These are phyloP conservation scores for Uloborus plumipes DNA, from an alignment of 2,888 invertebrate species.

Conservation along the genomic window DNA sequence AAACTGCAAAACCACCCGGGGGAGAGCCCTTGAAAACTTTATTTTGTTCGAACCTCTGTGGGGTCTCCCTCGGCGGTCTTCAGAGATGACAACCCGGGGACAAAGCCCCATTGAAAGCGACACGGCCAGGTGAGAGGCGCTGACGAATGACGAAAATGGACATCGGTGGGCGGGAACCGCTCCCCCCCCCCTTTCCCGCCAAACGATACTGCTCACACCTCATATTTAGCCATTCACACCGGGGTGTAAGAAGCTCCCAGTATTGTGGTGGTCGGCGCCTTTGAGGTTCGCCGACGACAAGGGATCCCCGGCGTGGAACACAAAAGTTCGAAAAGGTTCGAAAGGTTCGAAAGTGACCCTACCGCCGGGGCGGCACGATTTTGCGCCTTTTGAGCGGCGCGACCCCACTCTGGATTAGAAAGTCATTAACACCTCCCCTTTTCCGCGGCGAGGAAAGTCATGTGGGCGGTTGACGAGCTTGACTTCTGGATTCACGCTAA, in stretches of 20 bases:
- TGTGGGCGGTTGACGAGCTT: constrained; percentile 22
- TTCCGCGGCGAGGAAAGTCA: neutral
- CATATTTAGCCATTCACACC: constrained; percentile 64
- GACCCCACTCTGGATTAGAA: constrained; percentile 46
- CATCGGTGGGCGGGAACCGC: constrained; percentile 43
- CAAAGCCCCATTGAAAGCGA: constrained; percentile 44
- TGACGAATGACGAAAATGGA: constrained; percentile 52
- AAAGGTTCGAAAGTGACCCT: constrained; percentile 39
- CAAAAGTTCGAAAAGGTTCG: constrained; percentile 41
- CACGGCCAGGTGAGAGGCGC: constrained; percentile 52
- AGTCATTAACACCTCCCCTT: constrained; percentile 59
- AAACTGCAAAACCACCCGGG: too few species aligned
- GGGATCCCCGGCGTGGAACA: constrained; percentile 39
- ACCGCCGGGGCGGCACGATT: constrained; percentile 45
- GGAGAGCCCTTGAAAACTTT: constrained; percentile 60
- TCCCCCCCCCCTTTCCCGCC: constrained; percentile 26
- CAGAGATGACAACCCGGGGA: constrained; percentile 48
- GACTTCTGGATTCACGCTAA: neutral
- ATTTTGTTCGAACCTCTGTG: constrained; percentile 37
- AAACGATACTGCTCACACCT: constrained; percentile 65
- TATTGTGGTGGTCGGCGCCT: constrained; percentile 35
- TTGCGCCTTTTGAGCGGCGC: constrained; percentile 22
- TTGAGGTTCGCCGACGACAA: constrained; percentile 58
- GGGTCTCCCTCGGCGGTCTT: constrained; percentile 39
- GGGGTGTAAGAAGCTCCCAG: constrained; percentile 12